Evolutionary conservation across 1,140 invertebrate genomes (phyloP), one percentile per base, ranked within the genome.

Genomic region (Probaryconus sp.): DNA sequence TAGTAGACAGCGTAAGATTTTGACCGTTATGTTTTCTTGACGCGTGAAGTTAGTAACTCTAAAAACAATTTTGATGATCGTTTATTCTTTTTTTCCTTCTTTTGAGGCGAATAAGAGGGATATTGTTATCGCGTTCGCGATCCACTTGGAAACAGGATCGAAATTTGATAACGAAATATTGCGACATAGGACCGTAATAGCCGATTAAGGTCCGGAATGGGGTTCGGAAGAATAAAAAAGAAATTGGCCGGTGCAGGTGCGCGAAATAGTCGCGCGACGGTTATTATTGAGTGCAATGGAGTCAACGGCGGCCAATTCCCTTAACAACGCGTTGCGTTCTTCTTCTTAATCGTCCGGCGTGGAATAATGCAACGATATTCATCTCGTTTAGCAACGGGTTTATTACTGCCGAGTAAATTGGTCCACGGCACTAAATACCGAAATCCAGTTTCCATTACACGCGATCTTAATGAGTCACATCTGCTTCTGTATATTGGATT

Each of bases 361-460:
- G 51, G 50, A 65, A 65, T 55, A 69, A 63, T 75, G 53, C 21
- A 60, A 33, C 67, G 33, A 72, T 77, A 84, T 85, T 84, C 83
- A 84, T 85, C 78, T 76, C 75, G 77, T 83, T 85, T 79, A 81
- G 72, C 64, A 55, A n/a, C n/a, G 56, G 78, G 79, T 84, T 84
- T 85, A 86, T 85, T 83, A 78, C 78, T 50, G 43, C 63, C 40
- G 70, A 76, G 71, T 82, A 82, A 84, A 84, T 84, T 84, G 78
- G 78, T 77, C 72, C 67, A 61, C 68, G 72, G 55, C 61, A 69
- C 76, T 81, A 82, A 82, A 83, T 79, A 80, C 74, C 76, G 74
- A 76, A 81, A 81, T 78, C 56, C 50, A 63, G 50, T 68, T 68
- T 38, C 63, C 21, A 68, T 74, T 63, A 64, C 64, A 64, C 30